phyloP scores from a whole-genome alignment of 2,113 vertebrate species.

The Sapajus apella region DNA sequence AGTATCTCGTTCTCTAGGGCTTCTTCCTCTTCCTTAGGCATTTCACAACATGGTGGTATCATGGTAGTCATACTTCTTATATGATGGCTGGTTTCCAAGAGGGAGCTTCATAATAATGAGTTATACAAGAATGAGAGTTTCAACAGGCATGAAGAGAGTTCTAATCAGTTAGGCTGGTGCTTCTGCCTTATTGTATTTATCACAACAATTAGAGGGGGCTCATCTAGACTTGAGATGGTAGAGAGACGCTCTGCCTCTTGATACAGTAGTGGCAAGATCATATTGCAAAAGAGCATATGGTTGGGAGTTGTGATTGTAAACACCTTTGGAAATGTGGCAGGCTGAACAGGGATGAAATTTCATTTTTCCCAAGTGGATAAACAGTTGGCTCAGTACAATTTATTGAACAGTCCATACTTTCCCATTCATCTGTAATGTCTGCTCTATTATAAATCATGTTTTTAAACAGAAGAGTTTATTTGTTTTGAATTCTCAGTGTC shows the following conservation, averaged over 20 bases:
- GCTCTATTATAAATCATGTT: background rate
- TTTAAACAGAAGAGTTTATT: background rate
- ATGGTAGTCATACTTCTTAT: background rate
- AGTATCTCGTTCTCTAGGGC: background rate
- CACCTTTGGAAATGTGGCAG: background rate
- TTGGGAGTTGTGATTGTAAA: background rate
- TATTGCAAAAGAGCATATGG: background rate
- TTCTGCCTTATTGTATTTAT: background rate
- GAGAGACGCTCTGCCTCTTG: background rate
- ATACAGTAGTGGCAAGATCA: background rate
- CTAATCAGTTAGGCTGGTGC: background rate
- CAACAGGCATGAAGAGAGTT: background rate
- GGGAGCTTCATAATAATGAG: background rate
- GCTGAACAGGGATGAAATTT: background rate
- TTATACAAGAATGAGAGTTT: background rate
- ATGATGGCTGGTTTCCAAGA: background rate
- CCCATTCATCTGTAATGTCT: background rate
- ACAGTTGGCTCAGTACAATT: background rate
- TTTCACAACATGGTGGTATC: background rate
- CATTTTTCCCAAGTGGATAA: background rate
- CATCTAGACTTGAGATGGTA: background rate
- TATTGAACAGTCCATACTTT: background rate
- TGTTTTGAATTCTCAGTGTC: background rate
- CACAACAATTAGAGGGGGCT: background rate
- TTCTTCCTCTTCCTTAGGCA: background rate